Evolutionary conservation across 2,888 invertebrate species (phyloP), one percentile per base, ranked within the genome.

Genomic region (Invenusta paracnida): DNA sequence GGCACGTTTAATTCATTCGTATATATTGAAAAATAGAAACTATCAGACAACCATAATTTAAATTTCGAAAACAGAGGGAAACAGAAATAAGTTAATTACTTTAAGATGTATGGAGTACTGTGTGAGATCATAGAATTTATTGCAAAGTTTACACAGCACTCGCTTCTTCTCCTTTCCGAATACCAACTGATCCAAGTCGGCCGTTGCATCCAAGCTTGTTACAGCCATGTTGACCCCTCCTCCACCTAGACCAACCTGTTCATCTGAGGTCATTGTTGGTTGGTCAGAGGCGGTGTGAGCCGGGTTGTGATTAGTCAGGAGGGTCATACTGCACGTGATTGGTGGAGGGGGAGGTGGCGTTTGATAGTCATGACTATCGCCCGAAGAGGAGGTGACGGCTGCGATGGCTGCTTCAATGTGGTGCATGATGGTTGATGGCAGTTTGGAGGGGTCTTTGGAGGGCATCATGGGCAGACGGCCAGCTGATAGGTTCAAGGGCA

Each of bases 401-500:
- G 82, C n/a, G 17, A 82, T 82, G 28, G 25, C 30, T 27, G 28
- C 29, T 5, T 82, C 28, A 5, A 82, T 29, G 30, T 82, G 28
- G n/a, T 82, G 82, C n/a, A 17, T 23, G 30, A 82, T 30, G n/a
- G 82, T 29, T 1, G 30, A 23, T 17, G 82, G 82, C 28, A 82
- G 28, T 82, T 17, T 28, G 30, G 82, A 27, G 5, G 5, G 29
- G n/a, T 28, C 29, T 29, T 17, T 28, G 30, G 82, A 27, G 17
- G 28, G 29, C 28, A 82, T 82, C 2, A 30, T 27, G n/a, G 84
- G 84, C 1, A 25, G 67, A 2, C 84, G 31, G 5, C 48, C 31
- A 5, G 84, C 31, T n/a, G 84, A 73, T 23, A 84, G 84, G 27
- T 84, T 84, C 23, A 84, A 66, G 1, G 84, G 84, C 23, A 29